Conservation (phyloP, 1,140 invertebrate species). For the Halictus rubicundus region DNA sequence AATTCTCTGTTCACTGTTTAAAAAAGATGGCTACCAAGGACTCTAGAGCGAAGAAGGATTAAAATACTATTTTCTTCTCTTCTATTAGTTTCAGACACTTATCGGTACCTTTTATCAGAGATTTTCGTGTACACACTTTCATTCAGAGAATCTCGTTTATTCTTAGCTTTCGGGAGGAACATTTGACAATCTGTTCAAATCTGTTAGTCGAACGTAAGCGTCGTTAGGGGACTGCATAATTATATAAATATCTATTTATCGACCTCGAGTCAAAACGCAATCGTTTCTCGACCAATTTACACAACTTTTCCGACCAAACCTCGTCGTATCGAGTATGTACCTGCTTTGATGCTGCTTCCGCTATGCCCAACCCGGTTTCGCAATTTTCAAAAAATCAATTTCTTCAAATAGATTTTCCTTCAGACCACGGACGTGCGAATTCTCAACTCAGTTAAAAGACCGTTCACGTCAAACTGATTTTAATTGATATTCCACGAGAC, state of each 20-base stretch:
- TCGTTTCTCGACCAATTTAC: too few relatives aligned
- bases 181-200: constrained; percentile 57
- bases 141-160: constrained; percentile 28
- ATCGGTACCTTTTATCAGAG: neutral
- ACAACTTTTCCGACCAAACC: constrained; percentile 40
- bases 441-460: too few relatives aligned
- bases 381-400: neutral
- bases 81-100: constrained; percentile 39
- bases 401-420: too few relatives aligned
- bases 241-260: too few relatives aligned
- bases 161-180: constrained; percentile 31
- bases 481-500: too few relatives aligned
- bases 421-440: too few relatives aligned
- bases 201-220: constrained; percentile 32
- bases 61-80: constrained; percentile 32
- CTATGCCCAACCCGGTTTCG: constrained; percentile 1
- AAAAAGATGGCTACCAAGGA: neutral
- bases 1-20: neutral
- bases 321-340: constrained; percentile 50
- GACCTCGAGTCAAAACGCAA: too few relatives aligned
- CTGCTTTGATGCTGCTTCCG: constrained; percentile 58
- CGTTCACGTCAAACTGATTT: too few relatives aligned
- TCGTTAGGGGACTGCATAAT: constrained; percentile 10
- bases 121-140: neutral
- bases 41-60: neutral